Conservation (phyloP, 2,113 vertebrate species). For the Etheostoma spectabile region DNA sequence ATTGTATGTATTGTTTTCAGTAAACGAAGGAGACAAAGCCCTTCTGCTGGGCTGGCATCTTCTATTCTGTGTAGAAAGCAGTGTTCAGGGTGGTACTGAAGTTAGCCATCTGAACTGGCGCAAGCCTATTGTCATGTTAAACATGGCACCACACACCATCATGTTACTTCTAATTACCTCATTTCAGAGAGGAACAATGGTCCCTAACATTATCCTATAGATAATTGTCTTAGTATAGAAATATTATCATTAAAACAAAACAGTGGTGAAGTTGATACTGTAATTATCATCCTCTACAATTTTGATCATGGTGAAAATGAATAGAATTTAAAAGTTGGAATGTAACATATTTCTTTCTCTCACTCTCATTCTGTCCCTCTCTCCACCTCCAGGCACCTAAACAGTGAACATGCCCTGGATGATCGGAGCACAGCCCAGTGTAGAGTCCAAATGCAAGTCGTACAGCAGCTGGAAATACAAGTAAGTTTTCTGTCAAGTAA, state of each 20-base stretch:
- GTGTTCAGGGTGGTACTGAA: conserved; percentile 62
- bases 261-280: conserved; percentile 67
- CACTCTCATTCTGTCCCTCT: not conserved
- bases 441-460: conserved; percentile 99
- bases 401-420: conserved; percentile 96
- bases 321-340: not conserved
- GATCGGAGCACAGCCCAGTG: conserved; percentile 99
- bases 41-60: conserved; percentile 77
- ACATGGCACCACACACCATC: conserved; percentile 71
- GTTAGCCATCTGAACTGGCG: conserved; percentile 71
- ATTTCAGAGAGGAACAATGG: conserved; percentile 74
- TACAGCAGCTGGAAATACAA: conserved; percentile 99
- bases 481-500: conserved; percentile 79
- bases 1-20: conserved; percentile 89
- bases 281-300: conserved; percentile 61
- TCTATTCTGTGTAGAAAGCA: conserved; percentile 74
- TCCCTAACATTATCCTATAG: conserved; percentile 64
- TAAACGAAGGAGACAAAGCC: conserved; percentile 87
- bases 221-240: conserved; percentile 71
- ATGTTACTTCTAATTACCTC: conserved; percentile 78
- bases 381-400: conserved; percentile 92
- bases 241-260: conserved; percentile 72
- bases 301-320: conserved; percentile 40
- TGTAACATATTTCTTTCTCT: conserved; percentile 27
- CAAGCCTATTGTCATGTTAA: conserved; percentile 80